Percentiles rank a stretch among this genome's conserved stretches.
Conservation (phyloP, 1,140 invertebrate species). For the Hypsibius dujardini region DNA sequence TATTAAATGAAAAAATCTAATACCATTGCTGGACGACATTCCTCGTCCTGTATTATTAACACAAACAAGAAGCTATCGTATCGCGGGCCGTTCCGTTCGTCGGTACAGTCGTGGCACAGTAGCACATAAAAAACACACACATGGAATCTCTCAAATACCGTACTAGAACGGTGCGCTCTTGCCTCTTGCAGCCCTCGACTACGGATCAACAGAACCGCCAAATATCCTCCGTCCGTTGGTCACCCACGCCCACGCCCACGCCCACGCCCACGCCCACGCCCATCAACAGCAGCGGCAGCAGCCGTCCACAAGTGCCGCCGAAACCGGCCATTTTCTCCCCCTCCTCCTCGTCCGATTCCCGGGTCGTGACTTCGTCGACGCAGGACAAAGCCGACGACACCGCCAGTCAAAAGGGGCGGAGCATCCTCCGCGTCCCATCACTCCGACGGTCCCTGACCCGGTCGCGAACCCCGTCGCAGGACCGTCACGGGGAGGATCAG, state of each 20-base stretch:
- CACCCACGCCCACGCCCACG: background rate
- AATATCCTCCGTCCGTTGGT: background rate
- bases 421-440: conserved; percentile 1
- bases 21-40: no score
- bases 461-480: background rate
- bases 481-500: background rate
- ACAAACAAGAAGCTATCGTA: no score
- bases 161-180: no score
- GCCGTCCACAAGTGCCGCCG: background rate
- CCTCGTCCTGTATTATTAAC: no score
- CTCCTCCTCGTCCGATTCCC: background rate
- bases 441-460: background rate
- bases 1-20: no score
- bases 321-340: background rate
- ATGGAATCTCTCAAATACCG: no score
- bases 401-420: background rate
- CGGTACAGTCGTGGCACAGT: no score
- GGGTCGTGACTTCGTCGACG: background rate
- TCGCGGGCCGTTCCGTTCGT: no score
- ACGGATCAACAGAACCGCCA: background rate
- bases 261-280: background rate
- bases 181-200: no score
- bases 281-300: background rate
- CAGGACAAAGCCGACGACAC: background rate
- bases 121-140: no score